Evolutionary conservation across 2,113 vertebrate species (phyloP), one percentile per base, ranked within the genome.

Genomic region (Melanotaenia duboulayi): DNA sequence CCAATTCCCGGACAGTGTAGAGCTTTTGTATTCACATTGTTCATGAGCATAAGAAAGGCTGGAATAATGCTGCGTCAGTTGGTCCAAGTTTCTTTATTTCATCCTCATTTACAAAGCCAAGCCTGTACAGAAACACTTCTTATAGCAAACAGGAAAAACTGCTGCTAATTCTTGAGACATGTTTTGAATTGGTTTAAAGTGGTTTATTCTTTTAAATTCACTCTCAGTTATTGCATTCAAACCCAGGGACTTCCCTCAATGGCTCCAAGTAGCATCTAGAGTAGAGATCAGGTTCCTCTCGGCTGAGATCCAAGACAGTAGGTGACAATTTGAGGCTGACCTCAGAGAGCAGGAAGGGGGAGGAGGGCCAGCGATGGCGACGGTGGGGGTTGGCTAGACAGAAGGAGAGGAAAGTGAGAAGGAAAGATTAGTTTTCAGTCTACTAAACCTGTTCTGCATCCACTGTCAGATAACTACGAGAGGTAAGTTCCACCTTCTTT

Each of bases 201-300:
- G n/a, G n/a, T n/a, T n/a, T n/a, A n/a, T n/a, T n/a, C 48, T 50
- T 50, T 50, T 35, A 3, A 19, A 7, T 49, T 35, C 24, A 48
- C n/a, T 17, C 16, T 20, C 7, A 52, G 4, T 28, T 54, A 20
- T 56, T 46, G 25, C 7, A 37, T 67, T 57, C 12, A 17, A 35
- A 59, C 24, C 40, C 44, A 23, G 65, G 52, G 58, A 65, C 42
- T 23, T 16, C 28, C 39, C 49, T 56, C 6, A 42, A 44, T 60
- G 49, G 50, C 44, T 69, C 23, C 17, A 57, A 51, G 67, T 44
- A 28, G 4, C 20, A 22, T 65, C 35, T 28, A 60, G 22, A 25
- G 24, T 5, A 23, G 65, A 74, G 64, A 65, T 83, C 49, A 71
- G 61, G 49, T 78, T 83, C 23, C 7, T 60, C 39, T 67, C 25